Evolutionary conservation across 2,888 invertebrate species (phyloP), one percentile per base, ranked within the genome.

Genomic region (Acanthococcus lagerstroemiae): DNA sequence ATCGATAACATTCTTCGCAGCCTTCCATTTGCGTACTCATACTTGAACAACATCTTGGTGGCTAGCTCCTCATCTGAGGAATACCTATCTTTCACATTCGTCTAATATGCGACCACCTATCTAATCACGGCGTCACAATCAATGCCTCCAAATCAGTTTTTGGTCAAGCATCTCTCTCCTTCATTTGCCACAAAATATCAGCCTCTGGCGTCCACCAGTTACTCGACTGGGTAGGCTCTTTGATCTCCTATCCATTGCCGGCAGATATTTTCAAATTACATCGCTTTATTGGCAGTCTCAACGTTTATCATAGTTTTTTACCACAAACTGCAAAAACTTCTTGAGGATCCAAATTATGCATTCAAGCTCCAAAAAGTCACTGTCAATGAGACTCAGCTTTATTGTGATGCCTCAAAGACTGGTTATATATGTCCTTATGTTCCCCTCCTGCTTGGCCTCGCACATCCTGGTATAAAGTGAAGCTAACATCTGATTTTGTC

Each of bases 31-130:
- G 67, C 60, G 2, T 70, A 68, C 55, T 44, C 60, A 5, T 73
- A 72, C 54, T 67, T 72, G 1, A 71, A 72, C 58, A 71, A 72
- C 58, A n/a, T n/a, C n/a, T n/a, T n/a, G n/a, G n/a, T n/a, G n/a
- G n/a, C n/a, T n/a, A n/a, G n/a, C n/a, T n/a, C n/a, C n/a, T n/a
- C n/a, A n/a, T n/a, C n/a, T n/a, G n/a, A n/a, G n/a, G n/a, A n/a
- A n/a, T n/a, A n/a, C n/a, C n/a, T n/a, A n/a, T n/a, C n/a, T n/a
- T n/a, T n/a, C n/a, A n/a, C n/a, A n/a, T n/a, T n/a, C n/a, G n/a
- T n/a, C n/a, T n/a, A n/a, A n/a, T n/a, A n/a, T n/a, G n/a, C n/a
- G n/a, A n/a, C n/a, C n/a, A n/a, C n/a, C n/a, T n/a, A n/a, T n/a
- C n/a, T n/a, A n/a, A n/a, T n/a, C n/a, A n/a, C n/a, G 37, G 37